A percentile compares a stretch with the other conserved stretches of the same genome.
These are phyloP conservation scores for Nephrotoma flavescens DNA, from an alignment of 2,888 invertebrate genomes.

Conservation along the genomic window DNA sequence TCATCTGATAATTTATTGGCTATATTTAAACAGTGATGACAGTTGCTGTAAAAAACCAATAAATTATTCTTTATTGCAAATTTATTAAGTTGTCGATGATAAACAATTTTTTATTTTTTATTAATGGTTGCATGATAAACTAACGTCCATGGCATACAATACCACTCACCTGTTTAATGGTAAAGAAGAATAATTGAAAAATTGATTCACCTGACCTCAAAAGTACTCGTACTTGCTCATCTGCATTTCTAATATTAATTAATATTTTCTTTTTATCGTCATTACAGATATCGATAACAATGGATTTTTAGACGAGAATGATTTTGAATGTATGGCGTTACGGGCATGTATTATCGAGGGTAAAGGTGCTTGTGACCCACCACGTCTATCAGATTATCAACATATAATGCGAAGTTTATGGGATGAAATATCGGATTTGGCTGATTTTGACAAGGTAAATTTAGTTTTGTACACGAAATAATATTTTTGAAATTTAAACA, in stretches of 20 bases:
- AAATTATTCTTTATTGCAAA: too few species aligned
- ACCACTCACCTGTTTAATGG: too few species aligned
- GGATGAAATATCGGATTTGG: slow-evolving; percentile 74
- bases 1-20: too few species aligned
- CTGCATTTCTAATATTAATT: background rate
- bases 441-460: slow-evolving; percentile 70
- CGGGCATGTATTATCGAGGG: slow-evolving; percentile 69
- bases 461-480: background rate
- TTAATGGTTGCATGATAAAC: too few species aligned
- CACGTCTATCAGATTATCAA: slow-evolving; percentile 60
- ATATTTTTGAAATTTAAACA: background rate
- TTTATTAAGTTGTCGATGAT: too few species aligned
- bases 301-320: slow-evolving; percentile 65
- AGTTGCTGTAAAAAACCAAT: too few species aligned
- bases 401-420: slow-evolving; percentile 71
- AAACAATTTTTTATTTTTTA: too few species aligned
- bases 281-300: slow-evolving; percentile 67
- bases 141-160: too few species aligned
- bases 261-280: background rate
- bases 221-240: background rate
- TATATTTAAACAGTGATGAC: too few species aligned
- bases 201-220: background rate
- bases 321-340: slow-evolving; percentile 70
- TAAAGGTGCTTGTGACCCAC: slow-evolving; percentile 61
- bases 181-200: background rate